Conservation (phyloP, 1,140 invertebrate genomes). For the Zaprionus ghesquierei region DNA sequence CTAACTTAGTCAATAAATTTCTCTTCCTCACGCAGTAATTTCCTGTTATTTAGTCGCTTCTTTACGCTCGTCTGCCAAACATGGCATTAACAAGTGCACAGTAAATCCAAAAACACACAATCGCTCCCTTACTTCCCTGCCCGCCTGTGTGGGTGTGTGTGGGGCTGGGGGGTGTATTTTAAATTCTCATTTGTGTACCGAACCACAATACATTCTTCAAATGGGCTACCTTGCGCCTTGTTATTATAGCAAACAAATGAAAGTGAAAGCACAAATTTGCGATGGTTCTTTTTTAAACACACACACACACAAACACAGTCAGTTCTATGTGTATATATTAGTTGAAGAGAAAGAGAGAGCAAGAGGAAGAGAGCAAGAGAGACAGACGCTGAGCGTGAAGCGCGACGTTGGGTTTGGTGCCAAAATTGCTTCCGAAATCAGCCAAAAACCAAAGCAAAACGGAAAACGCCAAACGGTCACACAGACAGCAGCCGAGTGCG, state of each 20-base stretch:
- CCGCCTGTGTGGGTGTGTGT: too few species aligned
- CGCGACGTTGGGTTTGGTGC: constrained; percentile 70
- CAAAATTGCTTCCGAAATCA: constrained; percentile 80
- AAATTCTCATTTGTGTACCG: constrained; percentile 59
- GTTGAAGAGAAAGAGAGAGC: constrained; percentile 10
- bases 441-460: constrained; percentile 56
- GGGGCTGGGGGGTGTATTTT: constrained; percentile 19
- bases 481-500: constrained; percentile 25
- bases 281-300: constrained; percentile 51
- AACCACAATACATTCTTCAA: constrained; percentile 69
- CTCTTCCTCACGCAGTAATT: not conserved
- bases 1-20: not conserved
- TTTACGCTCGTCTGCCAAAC: constrained; percentile 34
- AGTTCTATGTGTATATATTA: not conserved
- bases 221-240: constrained; percentile 70
- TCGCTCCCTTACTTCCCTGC: not conserved
- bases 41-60: not conserved
- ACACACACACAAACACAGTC: constrained; percentile 27
- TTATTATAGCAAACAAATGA: constrained; percentile 81
- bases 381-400: constrained; percentile 34
- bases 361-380: not conserved
- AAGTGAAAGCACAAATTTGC: constrained; percentile 80
- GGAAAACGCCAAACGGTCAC: constrained; percentile 22
- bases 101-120: constrained; percentile 51
- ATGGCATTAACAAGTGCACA: constrained; percentile 61